Percentiles rank a stretch among this genome's conserved stretches.
Evolutionary conservation across 1,140 invertebrate species (phyloP).

Genomic region (Danaus melanippus): DNA sequence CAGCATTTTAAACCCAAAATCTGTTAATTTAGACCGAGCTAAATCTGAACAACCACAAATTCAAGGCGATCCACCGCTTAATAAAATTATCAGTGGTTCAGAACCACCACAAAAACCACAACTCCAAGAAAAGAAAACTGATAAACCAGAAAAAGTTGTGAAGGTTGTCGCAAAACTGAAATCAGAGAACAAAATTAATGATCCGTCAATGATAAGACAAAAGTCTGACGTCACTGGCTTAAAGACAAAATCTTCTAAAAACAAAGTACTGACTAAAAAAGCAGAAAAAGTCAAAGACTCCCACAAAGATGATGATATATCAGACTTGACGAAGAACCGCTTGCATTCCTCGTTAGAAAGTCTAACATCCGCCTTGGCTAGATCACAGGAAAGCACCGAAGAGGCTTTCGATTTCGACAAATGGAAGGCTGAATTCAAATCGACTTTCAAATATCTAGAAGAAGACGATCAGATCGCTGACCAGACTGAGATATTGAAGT

Average conservation of each 20-base stretch:
- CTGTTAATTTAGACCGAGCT: conserved; percentile 37
- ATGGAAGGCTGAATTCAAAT: conserved; percentile 62
- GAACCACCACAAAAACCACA: conserved; percentile 16
- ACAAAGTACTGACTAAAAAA: conserved; percentile 42
- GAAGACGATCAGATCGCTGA: conserved; percentile 58
- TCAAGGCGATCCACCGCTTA: no score
- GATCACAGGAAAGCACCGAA: conserved; percentile 58
- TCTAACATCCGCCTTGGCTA: conserved; percentile 52
- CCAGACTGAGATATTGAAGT: conserved; percentile 54
- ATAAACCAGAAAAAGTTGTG: conserved; percentile 20
- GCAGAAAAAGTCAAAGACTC: conserved; percentile 39
- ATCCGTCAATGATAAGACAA: conserved; percentile 69
- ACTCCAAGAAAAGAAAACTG: conserved; percentile 17
- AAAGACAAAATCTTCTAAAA: conserved; percentile 67
- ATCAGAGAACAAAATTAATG: conserved; percentile 37
- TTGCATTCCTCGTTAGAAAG: conserved; percentile 68
- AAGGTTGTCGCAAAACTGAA: conserved; percentile 35
- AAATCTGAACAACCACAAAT: conserved; percentile 47
- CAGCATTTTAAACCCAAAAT: conserved; percentile 26
- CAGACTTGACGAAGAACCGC: conserved; percentile 50
- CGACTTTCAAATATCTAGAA: conserved; percentile 56
- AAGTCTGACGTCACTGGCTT: conserved; percentile 75
- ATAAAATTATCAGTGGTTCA: no score
- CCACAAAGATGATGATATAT: conserved; percentile 33
- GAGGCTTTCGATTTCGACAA: conserved; percentile 63